Percentiles rank a stretch among this genome's conserved stretches.
These are phyloP conservation scores for Xanthostigma xanthostigma DNA, from an alignment of 2,888 invertebrate species.

Conservation along the genomic window DNA sequence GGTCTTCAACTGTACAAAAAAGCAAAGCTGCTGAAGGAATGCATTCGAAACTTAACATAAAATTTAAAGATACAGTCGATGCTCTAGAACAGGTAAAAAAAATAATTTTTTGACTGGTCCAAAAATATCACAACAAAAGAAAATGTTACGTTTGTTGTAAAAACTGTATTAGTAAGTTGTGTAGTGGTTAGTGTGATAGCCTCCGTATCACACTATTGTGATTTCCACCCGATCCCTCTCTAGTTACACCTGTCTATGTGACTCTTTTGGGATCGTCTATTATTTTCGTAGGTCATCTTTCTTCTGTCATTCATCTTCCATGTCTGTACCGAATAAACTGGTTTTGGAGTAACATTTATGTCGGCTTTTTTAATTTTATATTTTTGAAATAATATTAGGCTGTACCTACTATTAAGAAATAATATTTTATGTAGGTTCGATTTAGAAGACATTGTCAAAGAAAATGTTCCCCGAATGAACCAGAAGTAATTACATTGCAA, in stretches of 20 bases:
- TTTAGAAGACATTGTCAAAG: conserved; percentile 43
- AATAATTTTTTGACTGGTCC: neutral
- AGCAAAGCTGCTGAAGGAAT: neutral
- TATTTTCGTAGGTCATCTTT: too few species aligned
- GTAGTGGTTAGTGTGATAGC: too few species aligned
- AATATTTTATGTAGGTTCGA: conserved; percentile 28
- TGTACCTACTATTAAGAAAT: neutral
- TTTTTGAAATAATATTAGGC: neutral
- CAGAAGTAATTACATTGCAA: conserved; percentile 41
- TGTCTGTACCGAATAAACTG: too few species aligned
- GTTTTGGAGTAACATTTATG: too few species aligned
- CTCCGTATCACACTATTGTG: too few species aligned
- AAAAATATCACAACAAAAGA: neutral
- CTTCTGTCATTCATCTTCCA: too few species aligned
- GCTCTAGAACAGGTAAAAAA: conserved; percentile 32
- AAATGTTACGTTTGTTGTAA: neutral
- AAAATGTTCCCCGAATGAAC: conserved; percentile 34
- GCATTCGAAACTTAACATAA: conserved; percentile 20
- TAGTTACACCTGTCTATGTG: too few species aligned
- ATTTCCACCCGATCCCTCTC: too few species aligned
- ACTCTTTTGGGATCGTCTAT: too few species aligned
- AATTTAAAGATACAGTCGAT: conserved; percentile 38
- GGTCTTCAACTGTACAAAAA: neutral
- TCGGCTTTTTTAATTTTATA: too few species aligned
- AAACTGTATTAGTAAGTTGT: too few species aligned